These are phyloP conservation scores for Melanostoma scalare DNA, from an alignment of 2,888 invertebrate genomes.

Conservation along the genomic window DNA sequence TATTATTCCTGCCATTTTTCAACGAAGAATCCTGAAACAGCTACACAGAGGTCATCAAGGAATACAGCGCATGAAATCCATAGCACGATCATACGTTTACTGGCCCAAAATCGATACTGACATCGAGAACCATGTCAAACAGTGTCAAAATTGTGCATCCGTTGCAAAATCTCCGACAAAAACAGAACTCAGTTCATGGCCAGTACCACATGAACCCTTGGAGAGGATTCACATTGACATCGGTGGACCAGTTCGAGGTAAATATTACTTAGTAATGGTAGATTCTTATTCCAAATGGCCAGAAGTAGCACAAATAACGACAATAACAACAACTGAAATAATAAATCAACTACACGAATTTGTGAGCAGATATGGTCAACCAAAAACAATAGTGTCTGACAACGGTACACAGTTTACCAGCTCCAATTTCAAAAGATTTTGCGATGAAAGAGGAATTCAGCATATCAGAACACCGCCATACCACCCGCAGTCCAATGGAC, in stretches of 20 bases:
- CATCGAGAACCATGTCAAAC: conserved; percentile 11
- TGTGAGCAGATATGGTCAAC: conserved; percentile 7
- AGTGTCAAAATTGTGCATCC: background rate
- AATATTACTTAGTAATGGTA: conserved; percentile 16
- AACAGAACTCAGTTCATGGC: conserved; percentile 9
- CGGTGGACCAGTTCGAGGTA: conserved; percentile 46
- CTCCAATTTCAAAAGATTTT: conserved; percentile 35
- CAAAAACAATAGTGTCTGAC: conserved; percentile 53
- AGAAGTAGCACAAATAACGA: background rate
- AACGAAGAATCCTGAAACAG: conserved; percentile 40
- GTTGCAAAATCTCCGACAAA: conserved; percentile 8
- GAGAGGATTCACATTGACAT: conserved; percentile 66
- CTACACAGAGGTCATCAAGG: conserved; percentile 74
- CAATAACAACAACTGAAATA: conserved; percentile 3
- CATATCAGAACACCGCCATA: background rate
- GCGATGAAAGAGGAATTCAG: conserved; percentile 31
- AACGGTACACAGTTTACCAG: conserved; percentile 59
- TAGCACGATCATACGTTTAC: conserved; percentile 23
- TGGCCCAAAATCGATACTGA: conserved; percentile 19
- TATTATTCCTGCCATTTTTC: background rate
- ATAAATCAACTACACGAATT: conserved; percentile 5
- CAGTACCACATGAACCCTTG: conserved; percentile 6
- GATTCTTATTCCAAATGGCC: conserved; percentile 22
- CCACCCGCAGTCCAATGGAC: no score
- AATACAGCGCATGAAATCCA: conserved; percentile 47